Percentiles rank a stretch among this genome's conserved stretches.
Evolutionary conservation across 2,797 vertebrate genomes (phyloP).

Genomic region (Phalanger gymnotis): DNA sequence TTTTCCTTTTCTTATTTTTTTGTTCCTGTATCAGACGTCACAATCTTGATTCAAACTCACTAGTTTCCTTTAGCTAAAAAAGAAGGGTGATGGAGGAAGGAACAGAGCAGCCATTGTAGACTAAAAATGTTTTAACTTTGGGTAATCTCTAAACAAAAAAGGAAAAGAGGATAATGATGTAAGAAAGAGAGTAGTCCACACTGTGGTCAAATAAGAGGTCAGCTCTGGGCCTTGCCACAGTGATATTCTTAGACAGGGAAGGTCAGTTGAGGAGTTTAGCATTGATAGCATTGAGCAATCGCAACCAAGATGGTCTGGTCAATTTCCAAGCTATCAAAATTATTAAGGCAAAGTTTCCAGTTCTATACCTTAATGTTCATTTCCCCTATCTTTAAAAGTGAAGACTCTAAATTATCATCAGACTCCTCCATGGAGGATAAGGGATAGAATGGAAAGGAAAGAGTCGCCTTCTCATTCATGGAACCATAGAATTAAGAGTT

Average conservation of each 20-base stretch:
- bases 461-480: neutral
- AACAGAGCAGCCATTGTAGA: slow-evolving; percentile 64
- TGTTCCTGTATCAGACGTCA: slow-evolving; percentile 74
- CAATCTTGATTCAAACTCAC: slow-evolving; percentile 45
- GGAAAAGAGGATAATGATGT: neutral
- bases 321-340: neutral
- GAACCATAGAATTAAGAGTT: neutral
- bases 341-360: neutral
- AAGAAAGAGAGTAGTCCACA: neutral
- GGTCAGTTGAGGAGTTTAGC: neutral
- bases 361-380: neutral
- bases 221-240: slow-evolving; percentile 69
- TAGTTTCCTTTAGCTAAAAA: neutral
- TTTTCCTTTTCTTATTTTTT: neutral
- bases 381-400: neutral
- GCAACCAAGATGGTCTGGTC: neutral
- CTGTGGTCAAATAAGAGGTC: neutral
- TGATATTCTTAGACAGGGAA: slow-evolving; percentile 75
- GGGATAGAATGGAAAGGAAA: neutral
- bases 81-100: neutral
- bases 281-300: neutral
- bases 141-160: neutral
- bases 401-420: neutral
- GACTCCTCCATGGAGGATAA: neutral
- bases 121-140: slow-evolving; percentile 55